Conservation (phyloP, 2,113 vertebrate species). For the Malurus alboscapulatus region DNA sequence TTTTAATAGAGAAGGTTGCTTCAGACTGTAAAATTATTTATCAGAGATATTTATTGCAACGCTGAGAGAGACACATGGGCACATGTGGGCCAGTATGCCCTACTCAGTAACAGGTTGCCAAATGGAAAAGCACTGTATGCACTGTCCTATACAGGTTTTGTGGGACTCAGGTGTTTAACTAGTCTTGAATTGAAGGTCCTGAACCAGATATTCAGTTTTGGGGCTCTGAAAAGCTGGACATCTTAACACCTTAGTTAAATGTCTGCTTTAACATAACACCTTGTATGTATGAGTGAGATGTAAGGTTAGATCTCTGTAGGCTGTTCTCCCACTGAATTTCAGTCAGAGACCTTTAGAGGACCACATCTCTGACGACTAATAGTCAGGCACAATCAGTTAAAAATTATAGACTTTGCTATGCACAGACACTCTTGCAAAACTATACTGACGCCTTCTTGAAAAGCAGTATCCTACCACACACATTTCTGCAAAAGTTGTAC, state of each 20-base stretch:
- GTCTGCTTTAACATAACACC: background rate
- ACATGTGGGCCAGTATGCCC: background rate
- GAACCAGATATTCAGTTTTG: background rate
- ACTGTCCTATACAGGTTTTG: background rate
- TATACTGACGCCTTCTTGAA: background rate
- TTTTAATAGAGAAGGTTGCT: background rate
- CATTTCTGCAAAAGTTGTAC: background rate
- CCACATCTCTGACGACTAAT: background rate
- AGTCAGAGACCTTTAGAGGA: background rate
- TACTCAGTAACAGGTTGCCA: background rate
- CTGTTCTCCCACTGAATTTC: background rate
- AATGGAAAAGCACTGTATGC: background rate
- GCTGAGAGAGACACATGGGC: accelerated
- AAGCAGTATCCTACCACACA: background rate
- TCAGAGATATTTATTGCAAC: background rate
- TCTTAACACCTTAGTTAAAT: background rate
- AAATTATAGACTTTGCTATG: background rate
- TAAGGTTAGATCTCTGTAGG: background rate
- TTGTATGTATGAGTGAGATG: background rate
- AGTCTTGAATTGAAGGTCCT: background rate
- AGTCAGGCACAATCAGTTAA: background rate
- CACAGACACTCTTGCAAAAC: background rate
- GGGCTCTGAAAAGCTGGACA: background rate
- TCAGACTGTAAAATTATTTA: background rate
- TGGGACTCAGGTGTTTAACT: background rate